Base-by-base conservation (phyloP, 2,113 vertebrate species). In the Microtus pennsylvanicus region DNA sequence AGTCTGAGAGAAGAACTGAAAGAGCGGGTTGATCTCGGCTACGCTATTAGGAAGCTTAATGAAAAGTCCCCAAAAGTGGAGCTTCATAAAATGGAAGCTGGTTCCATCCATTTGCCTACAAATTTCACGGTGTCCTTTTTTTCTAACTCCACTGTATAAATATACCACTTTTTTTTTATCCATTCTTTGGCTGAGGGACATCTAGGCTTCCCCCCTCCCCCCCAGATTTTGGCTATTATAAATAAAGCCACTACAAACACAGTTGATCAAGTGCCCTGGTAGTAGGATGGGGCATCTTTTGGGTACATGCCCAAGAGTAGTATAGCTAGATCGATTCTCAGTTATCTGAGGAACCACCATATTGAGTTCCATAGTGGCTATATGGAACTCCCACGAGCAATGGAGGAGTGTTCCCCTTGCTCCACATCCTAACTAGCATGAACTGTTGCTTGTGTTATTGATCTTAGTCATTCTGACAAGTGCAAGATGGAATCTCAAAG, bases 21-120 rank as follows among this genome's bases (percentile, higher is more conserved):
- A 55, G 9, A 38, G 17, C 0, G 3, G 58, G 0, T 0, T 55
- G 52, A 74, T 7, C 9, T 6, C n/a, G 19, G 2, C 24, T 74
- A 45, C 19, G 33, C 35, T 28, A 4, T 30, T 16, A 33, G 52
- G 42, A 24, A 30, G 38, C 17, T 76, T 14, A 3, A 19, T 42
- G 35, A 19, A 28, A 87, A 63, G 35, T 19, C 2, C 2, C 1
- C 38, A 19, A 28, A 65, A 65, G 42, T 6, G 7, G 14, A 2
- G n/a, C 45, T 58, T 50, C n/a, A 7, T 63, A 92, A 67, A n/a
- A 6, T 0, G 11, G 47, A 94, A 24, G 38, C 11, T 83, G 33
- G 17, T 22, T 55, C 50, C 33, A 58, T 11, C 17, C 19, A 35
- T 58, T 55, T 55, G 78, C 50, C 33, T 55, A 11, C 50, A 58